phyloP scores from a whole-genome alignment of 2,888 invertebrate genomes.

The Latrodectus hesperus region DNA sequence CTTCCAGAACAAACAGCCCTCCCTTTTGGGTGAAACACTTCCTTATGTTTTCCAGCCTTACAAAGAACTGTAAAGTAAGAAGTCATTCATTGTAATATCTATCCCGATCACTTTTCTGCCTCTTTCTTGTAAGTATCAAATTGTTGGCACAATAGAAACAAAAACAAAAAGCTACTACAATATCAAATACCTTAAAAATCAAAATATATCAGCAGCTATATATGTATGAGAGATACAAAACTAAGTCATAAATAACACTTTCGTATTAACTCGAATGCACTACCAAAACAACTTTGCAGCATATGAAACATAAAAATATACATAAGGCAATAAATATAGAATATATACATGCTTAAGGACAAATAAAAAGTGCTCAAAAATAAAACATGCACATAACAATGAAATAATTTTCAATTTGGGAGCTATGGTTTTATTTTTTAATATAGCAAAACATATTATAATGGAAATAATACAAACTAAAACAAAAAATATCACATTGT shows the following conservation, averaged over 20 bases:
- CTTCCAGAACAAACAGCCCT: constrained; percentile 98
- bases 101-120: constrained; percentile 63
- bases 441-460: constrained; percentile 17
- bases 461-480: constrained; percentile 18
- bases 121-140: constrained; percentile 67
- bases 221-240: constrained; percentile 39
- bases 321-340: constrained; percentile 13
- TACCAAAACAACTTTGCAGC: constrained; percentile 21
- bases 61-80: constrained; percentile 92
- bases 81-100: constrained; percentile 68
- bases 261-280: constrained; percentile 20
- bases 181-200: constrained; percentile 38
- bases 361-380: constrained; percentile 36
- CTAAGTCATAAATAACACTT: constrained; percentile 13
- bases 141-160: constrained; percentile 49
- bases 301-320: constrained; percentile 28
- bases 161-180: constrained; percentile 63
- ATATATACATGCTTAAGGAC: constrained; percentile 36
- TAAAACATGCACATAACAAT: constrained; percentile 54
- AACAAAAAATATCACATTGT: constrained; percentile 21
- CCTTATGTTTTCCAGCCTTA: constrained; percentile 98
- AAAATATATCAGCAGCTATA: constrained; percentile 43
- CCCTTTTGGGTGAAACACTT: constrained; percentile 99
- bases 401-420: constrained; percentile 12
- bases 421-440: constrained; percentile 14